phyloP scores from a whole-genome alignment of 2,113 vertebrate genomes.

The Ceuthmochares aereus region DNA sequence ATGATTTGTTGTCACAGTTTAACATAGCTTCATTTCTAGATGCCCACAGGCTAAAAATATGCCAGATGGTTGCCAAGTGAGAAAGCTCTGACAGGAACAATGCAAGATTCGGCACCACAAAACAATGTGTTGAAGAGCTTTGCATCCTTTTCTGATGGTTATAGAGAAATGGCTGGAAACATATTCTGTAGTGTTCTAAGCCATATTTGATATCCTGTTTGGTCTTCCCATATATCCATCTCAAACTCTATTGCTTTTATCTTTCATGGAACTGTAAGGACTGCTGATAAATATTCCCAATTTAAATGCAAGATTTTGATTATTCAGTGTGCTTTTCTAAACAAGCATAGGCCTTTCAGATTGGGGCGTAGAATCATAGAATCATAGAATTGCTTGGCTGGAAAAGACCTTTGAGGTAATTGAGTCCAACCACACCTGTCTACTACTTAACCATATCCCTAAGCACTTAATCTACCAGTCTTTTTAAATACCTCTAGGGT shows the following conservation, averaged over 20 bases:
- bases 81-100: not conserved
- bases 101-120: not conserved
- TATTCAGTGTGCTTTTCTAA: not conserved
- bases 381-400: too few relatives aligned
- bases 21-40: not conserved
- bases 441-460: too few relatives aligned
- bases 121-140: not conserved
- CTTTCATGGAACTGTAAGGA: not conserved
- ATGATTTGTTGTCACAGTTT: not conserved
- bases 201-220: not conserved
- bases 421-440: too few relatives aligned
- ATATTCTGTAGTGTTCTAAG: not conserved
- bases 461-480: too few relatives aligned
- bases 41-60: not conserved
- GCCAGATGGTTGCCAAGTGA: not conserved
- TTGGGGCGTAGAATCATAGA: not conserved
- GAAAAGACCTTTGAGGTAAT: too few relatives aligned
- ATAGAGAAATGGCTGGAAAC: not conserved
- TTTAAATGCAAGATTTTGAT: not conserved
- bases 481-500: too few relatives aligned
- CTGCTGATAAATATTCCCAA: not conserved
- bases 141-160: not conserved
- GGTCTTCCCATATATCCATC: not conserved
- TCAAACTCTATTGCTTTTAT: not conserved
- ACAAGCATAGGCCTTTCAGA: not conserved